A percentile compares a stretch with the other conserved stretches of the same genome.
Conservation (phyloP, 2,888 invertebrate species). For the Cataglyphis altisquamis region DNA sequence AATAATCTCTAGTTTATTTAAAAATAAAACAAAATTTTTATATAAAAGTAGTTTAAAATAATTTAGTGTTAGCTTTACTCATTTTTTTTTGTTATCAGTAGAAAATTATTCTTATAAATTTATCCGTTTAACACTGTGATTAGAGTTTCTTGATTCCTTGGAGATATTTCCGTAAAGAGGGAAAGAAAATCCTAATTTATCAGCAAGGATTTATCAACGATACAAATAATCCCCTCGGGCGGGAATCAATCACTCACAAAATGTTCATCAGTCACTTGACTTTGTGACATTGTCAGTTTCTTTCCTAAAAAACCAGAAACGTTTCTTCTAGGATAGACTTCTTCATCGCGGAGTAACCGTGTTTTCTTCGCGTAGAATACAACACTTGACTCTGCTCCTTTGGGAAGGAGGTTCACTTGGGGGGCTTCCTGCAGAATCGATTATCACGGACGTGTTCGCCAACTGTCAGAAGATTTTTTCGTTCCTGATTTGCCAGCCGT, state of each 20-base stretch:
- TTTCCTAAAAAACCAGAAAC: not conserved
- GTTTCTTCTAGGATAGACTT: not conserved
- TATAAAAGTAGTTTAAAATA: not conserved
- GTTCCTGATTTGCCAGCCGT: slow-evolving; percentile 63
- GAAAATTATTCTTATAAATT: slow-evolving; percentile 14
- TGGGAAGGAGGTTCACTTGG: slow-evolving; percentile 25
- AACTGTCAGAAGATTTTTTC: slow-evolving; percentile 53
- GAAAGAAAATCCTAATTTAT: slow-evolving; percentile 1
- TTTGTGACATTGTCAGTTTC: not conserved
- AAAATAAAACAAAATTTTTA: not conserved
- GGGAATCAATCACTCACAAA: slow-evolving; percentile 35
- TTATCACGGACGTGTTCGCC: slow-evolving; percentile 54
- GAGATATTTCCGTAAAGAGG: not conserved
- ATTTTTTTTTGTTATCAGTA: not conserved
- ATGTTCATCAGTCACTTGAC: slow-evolving; percentile 41
- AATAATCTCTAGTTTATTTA: not conserved
- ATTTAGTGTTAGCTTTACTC: slow-evolving; percentile 5
- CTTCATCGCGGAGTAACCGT: slow-evolving; percentile 7
- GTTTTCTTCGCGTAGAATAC: slow-evolving; percentile 26
- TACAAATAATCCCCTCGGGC: not conserved
- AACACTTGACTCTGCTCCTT: slow-evolving; percentile 37
- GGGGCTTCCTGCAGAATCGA: slow-evolving; percentile 45
- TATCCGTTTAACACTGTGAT: not conserved
- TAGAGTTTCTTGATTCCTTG: not conserved
- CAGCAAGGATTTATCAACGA: not conserved